Evolutionary conservation across 2,113 vertebrate genomes (phyloP).

Genomic region (Hydrochoerus hydrochaeris): DNA sequence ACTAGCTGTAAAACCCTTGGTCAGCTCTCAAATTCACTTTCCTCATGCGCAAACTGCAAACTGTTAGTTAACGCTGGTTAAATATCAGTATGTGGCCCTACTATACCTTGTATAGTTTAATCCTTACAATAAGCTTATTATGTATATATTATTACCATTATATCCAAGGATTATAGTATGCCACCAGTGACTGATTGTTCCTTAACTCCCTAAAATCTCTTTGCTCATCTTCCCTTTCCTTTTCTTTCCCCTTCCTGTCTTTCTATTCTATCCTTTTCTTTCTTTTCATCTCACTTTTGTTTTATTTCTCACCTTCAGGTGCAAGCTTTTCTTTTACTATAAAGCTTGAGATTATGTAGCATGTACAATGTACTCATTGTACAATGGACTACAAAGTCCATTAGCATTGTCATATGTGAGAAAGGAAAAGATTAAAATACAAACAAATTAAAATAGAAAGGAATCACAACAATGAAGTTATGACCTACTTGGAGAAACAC

Average conservation of each 20-base stretch:
- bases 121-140: not conserved
- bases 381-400: constrained; percentile 38
- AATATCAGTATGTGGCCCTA: not conserved
- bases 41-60: not conserved
- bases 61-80: not conserved
- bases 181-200: not conserved
- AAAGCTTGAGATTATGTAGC: constrained; percentile 20
- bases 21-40: constrained; percentile 30
- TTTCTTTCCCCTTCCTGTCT: not conserved
- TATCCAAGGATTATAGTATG: not conserved
- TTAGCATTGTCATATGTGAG: not conserved
- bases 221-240: not conserved
- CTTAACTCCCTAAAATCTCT: constrained; percentile 4
- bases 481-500: not conserved
- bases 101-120: constrained; percentile 19
- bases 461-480: constrained; percentile 21
- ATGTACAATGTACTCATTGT: not conserved
- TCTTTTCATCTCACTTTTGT: not conserved
- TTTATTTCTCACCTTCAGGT: not conserved
- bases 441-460: not conserved
- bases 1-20: not conserved
- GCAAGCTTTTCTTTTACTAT: not conserved
- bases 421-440: not conserved
- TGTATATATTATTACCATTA: not conserved
- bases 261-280: not conserved